Conservation (phyloP, 2,113 vertebrate species). For the Corvus moneduloides region DNA sequence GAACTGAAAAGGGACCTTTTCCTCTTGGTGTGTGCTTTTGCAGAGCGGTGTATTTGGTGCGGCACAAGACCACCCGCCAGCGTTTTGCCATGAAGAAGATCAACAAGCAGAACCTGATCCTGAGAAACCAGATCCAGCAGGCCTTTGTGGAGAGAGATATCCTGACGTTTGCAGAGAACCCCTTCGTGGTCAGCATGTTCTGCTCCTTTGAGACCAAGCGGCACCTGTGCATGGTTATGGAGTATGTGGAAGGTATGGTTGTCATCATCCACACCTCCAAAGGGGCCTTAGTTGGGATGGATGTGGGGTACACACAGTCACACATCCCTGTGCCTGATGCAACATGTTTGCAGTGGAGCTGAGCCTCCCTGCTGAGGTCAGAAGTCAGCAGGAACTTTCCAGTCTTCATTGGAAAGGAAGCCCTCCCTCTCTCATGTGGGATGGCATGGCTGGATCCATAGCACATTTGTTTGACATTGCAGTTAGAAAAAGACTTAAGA, state of each 20-base stretch:
- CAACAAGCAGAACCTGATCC: constrained; percentile 98
- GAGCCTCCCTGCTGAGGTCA: background rate
- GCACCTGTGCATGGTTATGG: constrained; percentile 99
- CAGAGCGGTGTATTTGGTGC: constrained; percentile 91
- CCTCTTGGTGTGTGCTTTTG: background rate
- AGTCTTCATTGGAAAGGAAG: background rate
- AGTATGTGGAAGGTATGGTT: constrained; percentile 92
- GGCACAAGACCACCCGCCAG: constrained; percentile 91
- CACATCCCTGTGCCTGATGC: background rate
- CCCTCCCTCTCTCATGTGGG: background rate
- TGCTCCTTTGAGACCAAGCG: constrained; percentile 96
- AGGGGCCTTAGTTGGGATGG: accelerated
- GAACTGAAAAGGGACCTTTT: background rate
- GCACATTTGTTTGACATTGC: background rate
- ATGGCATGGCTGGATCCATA: background rate
- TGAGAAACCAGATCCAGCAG: constrained; percentile 98
- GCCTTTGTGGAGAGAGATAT: constrained; percentile 98
- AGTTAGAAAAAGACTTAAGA: background rate
- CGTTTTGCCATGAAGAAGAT: constrained; percentile 99
- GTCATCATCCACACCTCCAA: background rate
- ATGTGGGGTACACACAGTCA: background rate
- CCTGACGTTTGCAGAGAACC: constrained; percentile 95
- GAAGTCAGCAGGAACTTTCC: background rate
- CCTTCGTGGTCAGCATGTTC: constrained; percentile 99
- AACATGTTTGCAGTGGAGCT: background rate